Conservation (phyloP, 2,797 vertebrate species). For the Dicrostonyx torquatus region DNA sequence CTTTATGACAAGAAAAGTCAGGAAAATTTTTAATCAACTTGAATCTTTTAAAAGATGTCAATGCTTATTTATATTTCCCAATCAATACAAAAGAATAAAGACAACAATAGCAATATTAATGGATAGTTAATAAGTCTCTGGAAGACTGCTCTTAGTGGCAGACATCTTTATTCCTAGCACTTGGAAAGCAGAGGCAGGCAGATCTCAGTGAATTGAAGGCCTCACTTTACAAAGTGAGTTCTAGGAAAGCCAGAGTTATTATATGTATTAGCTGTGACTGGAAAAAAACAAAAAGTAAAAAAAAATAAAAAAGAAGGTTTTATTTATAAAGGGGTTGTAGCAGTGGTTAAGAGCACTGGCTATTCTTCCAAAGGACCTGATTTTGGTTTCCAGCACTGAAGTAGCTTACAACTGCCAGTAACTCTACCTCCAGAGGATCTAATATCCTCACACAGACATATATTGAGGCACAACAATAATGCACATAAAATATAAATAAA, state of each 20-base stretch:
- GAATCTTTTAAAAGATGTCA: background rate
- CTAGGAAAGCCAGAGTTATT: background rate
- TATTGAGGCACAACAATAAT: background rate
- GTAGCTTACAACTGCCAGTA: background rate
- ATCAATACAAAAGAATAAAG: background rate
- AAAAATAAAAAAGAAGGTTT: background rate
- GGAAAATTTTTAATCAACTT: background rate
- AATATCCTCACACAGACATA: background rate
- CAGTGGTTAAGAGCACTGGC: background rate
- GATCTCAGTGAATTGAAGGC: background rate
- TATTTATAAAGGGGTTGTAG: background rate
- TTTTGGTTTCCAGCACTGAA: background rate
- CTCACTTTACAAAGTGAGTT: background rate
- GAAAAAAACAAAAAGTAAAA: background rate
- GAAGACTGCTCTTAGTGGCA: accelerated
- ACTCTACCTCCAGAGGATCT: background rate
- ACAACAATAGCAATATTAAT: background rate
- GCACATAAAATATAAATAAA: background rate
- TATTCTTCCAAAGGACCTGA: background rate
- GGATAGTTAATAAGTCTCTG: background rate
- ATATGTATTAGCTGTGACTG: background rate
- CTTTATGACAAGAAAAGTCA: background rate
- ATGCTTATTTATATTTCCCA: background rate
- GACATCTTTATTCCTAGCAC: background rate
- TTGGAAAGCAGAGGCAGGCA: background rate